Percentiles rank a stretch among this genome's conserved stretches.
These are phyloP conservation scores for Parapsyche elsis DNA, from an alignment of 1,140 invertebrate species.

Conservation along the genomic window DNA sequence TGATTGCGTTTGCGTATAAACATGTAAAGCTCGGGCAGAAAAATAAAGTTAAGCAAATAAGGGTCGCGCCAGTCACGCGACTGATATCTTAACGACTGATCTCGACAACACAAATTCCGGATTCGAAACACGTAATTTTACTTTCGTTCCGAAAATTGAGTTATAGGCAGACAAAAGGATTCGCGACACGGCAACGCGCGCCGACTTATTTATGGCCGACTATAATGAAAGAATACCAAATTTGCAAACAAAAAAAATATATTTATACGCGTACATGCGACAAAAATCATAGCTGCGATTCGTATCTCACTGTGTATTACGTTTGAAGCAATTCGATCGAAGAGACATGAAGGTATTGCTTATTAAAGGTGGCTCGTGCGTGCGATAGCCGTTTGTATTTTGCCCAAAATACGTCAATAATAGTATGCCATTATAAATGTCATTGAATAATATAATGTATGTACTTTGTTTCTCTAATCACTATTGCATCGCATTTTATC, in stretches of 20 bases:
- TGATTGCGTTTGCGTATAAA: conserved; percentile 4
- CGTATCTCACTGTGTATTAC: no score
- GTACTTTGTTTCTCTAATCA: no score
- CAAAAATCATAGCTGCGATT: no score
- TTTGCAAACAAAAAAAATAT: neutral
- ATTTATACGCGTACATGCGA: no score
- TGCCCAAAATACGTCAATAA: no score
- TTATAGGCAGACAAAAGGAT: conserved; percentile 32
- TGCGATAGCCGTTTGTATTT: no score
- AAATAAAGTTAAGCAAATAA: conserved; percentile 9
- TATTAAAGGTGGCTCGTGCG: no score
- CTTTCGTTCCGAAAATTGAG: conserved; percentile 32
- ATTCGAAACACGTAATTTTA: conserved; percentile 33
- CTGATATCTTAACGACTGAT: conserved; percentile 30
- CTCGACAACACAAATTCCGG: conserved; percentile 29
- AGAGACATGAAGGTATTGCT: no score
- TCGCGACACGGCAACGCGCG: conserved; percentile 13
- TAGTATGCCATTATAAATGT: no score
- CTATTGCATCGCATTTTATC: no score
- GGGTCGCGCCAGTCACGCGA: conserved; percentile 10
- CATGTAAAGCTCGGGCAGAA: conserved; percentile 3
- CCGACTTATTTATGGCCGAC: neutral
- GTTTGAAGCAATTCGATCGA: no score
- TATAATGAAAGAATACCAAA: conserved; percentile 4
- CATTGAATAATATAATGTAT: no score